Evolutionary conservation across 2,113 vertebrate genomes (phyloP).

Genomic region (Cynoglossus semilaevis): DNA sequence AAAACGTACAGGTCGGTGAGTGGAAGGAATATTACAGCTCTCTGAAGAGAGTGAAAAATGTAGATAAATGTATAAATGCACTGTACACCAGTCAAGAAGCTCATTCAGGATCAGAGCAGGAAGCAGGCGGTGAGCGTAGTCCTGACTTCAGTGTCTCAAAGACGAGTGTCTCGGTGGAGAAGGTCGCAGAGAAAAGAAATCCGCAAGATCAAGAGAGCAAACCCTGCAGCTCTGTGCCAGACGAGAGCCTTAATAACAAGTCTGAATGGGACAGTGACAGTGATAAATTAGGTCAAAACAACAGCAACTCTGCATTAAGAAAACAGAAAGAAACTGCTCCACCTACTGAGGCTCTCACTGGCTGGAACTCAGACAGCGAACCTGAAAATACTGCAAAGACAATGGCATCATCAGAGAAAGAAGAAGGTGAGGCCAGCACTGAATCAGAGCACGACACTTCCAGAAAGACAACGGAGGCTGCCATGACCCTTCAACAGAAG

Average conservation of each 20-base stretch:
- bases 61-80: conserved; percentile 52
- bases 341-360: conserved; percentile 56
- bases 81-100: conserved; percentile 27
- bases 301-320: conserved; percentile 8
- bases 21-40: conserved; percentile 62
- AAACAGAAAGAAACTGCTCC: conserved; percentile 56
- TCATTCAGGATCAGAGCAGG: conserved; percentile 45
- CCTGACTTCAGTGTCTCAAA: conserved; percentile 37
- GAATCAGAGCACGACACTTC: conserved; percentile 77
- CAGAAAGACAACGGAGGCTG: conserved; percentile 40
- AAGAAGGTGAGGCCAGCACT: conserved; percentile 93
- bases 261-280: conserved; percentile 74
- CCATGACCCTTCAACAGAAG: conserved; percentile 9
- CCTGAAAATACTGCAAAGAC: conserved; percentile 72
- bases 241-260: conserved; percentile 58
- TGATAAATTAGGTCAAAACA: conserved; percentile 68
- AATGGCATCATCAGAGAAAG: conserved; percentile 81
- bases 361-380: conserved; percentile 88
- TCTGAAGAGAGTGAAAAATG: conserved; percentile 73
- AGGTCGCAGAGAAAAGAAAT: conserved; percentile 24
- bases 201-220: conserved; percentile 61
- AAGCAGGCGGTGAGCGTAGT: conserved; percentile 41
- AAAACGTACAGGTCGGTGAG: conserved; percentile 66
- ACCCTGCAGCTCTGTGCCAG: conserved; percentile 40
- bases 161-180: conserved; percentile 42